Percentiles rank a stretch among this genome's conserved stretches.
Evolutionary conservation across 1,140 invertebrate species (phyloP).

Genomic region (Branchinecta lindahli): DNA sequence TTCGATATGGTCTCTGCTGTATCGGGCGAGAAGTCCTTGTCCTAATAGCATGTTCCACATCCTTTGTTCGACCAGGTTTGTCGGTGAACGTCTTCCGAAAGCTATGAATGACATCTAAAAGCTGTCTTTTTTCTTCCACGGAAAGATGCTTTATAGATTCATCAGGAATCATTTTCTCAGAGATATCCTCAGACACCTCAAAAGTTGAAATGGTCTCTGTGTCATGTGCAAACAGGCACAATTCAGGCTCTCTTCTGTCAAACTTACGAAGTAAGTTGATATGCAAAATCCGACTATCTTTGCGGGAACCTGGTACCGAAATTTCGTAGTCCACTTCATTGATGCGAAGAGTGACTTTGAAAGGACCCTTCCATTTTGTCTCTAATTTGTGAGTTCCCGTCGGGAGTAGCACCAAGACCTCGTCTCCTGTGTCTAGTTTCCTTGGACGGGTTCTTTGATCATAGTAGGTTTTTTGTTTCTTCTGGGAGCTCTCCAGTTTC

Average conservation of each 20-base stretch:
- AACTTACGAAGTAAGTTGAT: conserved; percentile 1
- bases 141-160: too few relatives aligned
- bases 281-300: not conserved
- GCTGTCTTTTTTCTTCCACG: too few relatives aligned
- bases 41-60: not conserved
- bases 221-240: not conserved
- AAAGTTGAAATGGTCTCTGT: not conserved
- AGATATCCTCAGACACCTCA: not conserved
- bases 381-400: conserved; percentile 5
- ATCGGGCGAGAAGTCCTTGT: not conserved
- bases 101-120: too few relatives aligned
- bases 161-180: too few relatives aligned
- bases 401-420: not conserved
- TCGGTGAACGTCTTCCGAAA: too few relatives aligned
- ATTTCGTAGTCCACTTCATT: not conserved
- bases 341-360: not conserved
- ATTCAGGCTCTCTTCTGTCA: not conserved
- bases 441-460: not conserved
- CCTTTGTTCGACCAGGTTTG: not conserved
- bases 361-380: not conserved
- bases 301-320: not conserved
- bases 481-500: not conserved
- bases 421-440: not conserved
- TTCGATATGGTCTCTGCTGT: not conserved
- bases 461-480: not conserved